Percentiles rank a stretch among this genome's conserved stretches.
phyloP scores from a whole-genome alignment of 2,113 vertebrate genomes.

The Misgurnus anguillicaudatus region DNA sequence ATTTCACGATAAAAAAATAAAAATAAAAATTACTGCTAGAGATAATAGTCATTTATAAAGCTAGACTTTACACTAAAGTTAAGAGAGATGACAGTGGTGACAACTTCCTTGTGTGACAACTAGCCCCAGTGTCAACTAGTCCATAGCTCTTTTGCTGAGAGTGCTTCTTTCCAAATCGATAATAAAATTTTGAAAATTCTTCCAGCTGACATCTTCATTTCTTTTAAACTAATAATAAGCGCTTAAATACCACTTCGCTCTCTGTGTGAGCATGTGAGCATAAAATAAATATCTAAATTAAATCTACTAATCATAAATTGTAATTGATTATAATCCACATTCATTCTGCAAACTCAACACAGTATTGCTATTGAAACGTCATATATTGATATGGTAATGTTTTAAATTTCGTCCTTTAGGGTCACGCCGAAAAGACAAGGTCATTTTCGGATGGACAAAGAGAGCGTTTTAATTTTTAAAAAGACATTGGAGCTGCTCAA shows the following conservation, averaged over 20 bases:
- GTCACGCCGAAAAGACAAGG: conserved; percentile 2
- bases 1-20: no score
- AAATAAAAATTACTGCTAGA: neutral
- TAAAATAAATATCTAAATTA: no score
- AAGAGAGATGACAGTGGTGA: neutral
- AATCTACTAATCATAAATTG: no score
- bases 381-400: conserved; percentile 40
- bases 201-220: conserved; percentile 36
- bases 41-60: no score
- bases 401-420: neutral
- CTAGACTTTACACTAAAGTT: no score
- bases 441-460: conserved; percentile 48
- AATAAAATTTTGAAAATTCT: conserved; percentile 47
- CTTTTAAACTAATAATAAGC: conserved; percentile 29
- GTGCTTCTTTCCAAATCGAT: conserved; percentile 40
- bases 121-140: no score
- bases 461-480: conserved; percentile 70
- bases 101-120: neutral
- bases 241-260: conserved; percentile 7
- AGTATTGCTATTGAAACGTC: conserved; percentile 14
- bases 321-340: conserved; percentile 5
- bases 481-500: conserved; percentile 57
- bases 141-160: neutral
- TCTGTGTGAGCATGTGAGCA: neutral
- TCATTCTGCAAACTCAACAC: neutral